A percentile compares a stretch with the other conserved stretches of the same genome.
phyloP scores from a whole-genome alignment of 2,888 invertebrate genomes.

The Chymomyza procnemis region DNA sequence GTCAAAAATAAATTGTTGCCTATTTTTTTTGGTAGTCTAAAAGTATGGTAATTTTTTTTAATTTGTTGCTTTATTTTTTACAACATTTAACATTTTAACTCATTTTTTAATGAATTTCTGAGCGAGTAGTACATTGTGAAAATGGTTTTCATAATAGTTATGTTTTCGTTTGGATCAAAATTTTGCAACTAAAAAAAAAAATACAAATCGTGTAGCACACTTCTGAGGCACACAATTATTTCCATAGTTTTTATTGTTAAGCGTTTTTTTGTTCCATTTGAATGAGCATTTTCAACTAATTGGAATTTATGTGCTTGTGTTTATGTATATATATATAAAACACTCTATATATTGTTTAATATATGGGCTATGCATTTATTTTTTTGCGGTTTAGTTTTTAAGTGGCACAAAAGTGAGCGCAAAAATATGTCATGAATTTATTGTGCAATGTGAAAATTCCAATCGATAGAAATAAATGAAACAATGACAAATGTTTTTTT shows the following conservation, averaged over 20 bases:
- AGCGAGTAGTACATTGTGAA: too few relatives aligned
- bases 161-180: too few relatives aligned
- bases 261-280: conserved; percentile 1
- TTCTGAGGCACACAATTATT: background rate
- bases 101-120: too few relatives aligned
- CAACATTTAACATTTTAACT: too few relatives aligned
- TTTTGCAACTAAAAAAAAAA: background rate
- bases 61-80: too few relatives aligned
- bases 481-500: background rate
- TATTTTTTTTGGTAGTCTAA: too few relatives aligned
- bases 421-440: conserved; percentile 18
- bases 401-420: background rate
- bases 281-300: conserved; percentile 29
- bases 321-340: background rate
- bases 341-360: background rate
- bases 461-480: background rate
- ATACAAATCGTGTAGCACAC: conserved; percentile 14
- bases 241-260: background rate
- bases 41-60: too few relatives aligned
- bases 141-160: too few relatives aligned
- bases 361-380: background rate
- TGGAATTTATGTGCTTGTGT: conserved; percentile 26
- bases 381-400: conserved; percentile 13
- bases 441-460: background rate
- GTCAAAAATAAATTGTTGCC: too few relatives aligned